A percentile compares a stretch with the other conserved stretches of the same genome.
Conservation (phyloP, 2,113 vertebrate genomes). For the Psilopogon haemacephalus region DNA sequence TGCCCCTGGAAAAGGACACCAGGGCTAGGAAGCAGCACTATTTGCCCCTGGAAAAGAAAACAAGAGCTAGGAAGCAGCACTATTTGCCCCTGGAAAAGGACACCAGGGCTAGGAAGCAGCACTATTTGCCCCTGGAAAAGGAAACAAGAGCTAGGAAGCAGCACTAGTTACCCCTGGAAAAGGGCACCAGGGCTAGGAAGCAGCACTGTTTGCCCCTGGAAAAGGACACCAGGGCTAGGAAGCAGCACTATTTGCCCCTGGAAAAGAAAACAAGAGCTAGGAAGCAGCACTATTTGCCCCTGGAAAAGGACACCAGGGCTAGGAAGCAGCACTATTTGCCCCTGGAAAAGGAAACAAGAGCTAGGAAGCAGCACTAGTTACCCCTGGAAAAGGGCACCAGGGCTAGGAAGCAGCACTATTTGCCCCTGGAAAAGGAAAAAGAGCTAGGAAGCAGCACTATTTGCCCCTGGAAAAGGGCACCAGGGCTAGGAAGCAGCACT, state of each 20-base stretch:
- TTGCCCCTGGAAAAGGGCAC: background rate
- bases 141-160: background rate
- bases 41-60: background rate
- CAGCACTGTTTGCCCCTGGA: background rate
- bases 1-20: background rate
- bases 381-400: background rate
- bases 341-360: no score
- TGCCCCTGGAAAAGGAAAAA: background rate
- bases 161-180: background rate
- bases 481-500: slow-evolving; percentile 3
- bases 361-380: slow-evolving; percentile 12
- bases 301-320: background rate
- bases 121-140: background rate
- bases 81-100: no score
- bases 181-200: background rate
- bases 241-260: background rate
- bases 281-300: no score
- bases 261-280: background rate
- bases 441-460: background rate
- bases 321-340: no score
- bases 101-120: background rate
- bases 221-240: background rate
- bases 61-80: background rate
- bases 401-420: slow-evolving; percentile 4
- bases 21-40: background rate